A percentile compares a stretch with the other conserved stretches of the same genome.
These are phyloP conservation scores for Lamellibrachia columna DNA, from an alignment of 2,888 invertebrate genomes.

Conservation along the genomic window DNA sequence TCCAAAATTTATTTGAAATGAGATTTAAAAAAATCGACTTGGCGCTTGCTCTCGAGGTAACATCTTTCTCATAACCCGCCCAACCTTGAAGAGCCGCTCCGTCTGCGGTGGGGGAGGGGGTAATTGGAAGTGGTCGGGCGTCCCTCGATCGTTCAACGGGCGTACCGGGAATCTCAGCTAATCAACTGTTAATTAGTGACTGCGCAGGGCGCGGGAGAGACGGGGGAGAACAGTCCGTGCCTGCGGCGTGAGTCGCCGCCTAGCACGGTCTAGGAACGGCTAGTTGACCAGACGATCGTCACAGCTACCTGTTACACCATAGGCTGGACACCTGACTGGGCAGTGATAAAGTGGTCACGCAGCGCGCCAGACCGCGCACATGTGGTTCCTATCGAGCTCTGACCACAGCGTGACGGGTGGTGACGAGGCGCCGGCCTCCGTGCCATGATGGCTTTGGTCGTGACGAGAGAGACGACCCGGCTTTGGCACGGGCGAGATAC, in stretches of 20 bases:
- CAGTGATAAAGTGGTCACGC: background rate
- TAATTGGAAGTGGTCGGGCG: background rate
- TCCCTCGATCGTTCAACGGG: background rate
- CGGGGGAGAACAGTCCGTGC: background rate
- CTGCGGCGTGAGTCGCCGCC: background rate
- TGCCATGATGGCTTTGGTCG: background rate
- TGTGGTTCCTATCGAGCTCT: conserved; percentile 16
- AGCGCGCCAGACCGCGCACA: background rate
- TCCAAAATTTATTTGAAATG: too few species aligned
- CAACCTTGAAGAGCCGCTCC: background rate
- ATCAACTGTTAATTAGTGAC: conserved; percentile 3
- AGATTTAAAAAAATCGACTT: background rate
- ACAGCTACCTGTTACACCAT: background rate
- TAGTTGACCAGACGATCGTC: background rate
- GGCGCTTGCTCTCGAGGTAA: background rate
- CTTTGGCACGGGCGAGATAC: background rate
- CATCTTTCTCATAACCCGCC: background rate
- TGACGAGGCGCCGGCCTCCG: background rate
- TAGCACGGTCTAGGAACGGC: background rate
- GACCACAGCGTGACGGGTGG: background rate
- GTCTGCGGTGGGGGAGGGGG: background rate
- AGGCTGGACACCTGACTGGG: conserved; percentile 1
- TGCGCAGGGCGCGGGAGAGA: background rate
- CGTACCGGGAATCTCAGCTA: background rate
- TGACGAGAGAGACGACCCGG: background rate